A percentile compares a stretch with the other conserved stretches of the same genome.
Conservation (phyloP, 2,797 vertebrate species). For the Oreortyx pictus region DNA sequence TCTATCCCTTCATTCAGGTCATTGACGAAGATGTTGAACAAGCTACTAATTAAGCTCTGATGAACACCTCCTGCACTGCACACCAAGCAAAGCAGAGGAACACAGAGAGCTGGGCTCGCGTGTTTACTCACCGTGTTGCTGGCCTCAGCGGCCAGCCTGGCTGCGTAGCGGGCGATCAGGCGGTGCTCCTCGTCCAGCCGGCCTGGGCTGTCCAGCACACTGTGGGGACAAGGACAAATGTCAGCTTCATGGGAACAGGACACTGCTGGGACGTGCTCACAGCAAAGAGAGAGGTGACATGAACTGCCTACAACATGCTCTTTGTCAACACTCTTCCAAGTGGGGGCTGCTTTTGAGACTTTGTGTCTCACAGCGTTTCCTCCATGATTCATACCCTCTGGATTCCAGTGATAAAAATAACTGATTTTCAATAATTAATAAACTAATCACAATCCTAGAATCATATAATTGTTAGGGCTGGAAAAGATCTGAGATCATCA, state of each 20-base stretch:
- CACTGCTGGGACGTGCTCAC: not conserved
- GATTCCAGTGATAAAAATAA: not conserved
- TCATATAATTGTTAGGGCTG: not conserved
- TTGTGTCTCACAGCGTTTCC: not conserved
- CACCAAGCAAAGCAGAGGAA: not conserved
- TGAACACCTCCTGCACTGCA: not conserved
- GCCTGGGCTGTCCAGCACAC: slow-evolving; percentile 93
- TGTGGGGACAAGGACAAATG: slow-evolving; percentile 64
- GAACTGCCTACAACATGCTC: not conserved
- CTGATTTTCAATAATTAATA: not conserved
- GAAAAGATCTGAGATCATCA: not conserved
- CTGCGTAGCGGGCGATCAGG: slow-evolving; percentile 95
- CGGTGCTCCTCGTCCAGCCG: slow-evolving; percentile 94
- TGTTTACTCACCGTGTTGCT: slow-evolving; percentile 87
- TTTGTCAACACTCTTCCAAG: not conserved
- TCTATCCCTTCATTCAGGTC: too few species aligned
- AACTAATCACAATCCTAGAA: not conserved
- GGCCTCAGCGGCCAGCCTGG: slow-evolving; percentile 93
- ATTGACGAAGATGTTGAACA: too few species aligned
- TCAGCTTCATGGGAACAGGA: not conserved
- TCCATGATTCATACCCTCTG: not conserved
- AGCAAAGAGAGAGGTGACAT: too few species aligned
- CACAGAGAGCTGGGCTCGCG: not conserved
- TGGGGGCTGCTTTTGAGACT: not conserved
- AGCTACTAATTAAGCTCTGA: not conserved